Evolutionary conservation across 2,888 invertebrate genomes (phyloP), one percentile per base, ranked within the genome.

Genomic region (Amaurobius ferox): DNA sequence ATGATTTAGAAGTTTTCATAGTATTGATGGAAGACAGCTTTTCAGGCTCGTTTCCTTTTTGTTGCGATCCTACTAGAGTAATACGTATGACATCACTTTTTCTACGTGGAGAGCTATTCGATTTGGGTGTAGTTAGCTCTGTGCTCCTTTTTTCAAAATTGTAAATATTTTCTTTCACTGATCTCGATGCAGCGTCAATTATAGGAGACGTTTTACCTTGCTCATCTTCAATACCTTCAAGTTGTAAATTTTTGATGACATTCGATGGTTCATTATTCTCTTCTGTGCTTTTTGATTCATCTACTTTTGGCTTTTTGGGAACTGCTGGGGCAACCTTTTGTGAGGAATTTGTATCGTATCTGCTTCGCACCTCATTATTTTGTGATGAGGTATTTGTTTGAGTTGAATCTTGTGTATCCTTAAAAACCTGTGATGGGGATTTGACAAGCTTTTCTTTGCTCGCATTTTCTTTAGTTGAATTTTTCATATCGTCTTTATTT

Each of bases 1-100:
- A 96, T 13, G 96, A 96, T 91, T 95, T 95, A 7, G 96, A 96
- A 79, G 95, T 95, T 91, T 96, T 96, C 85, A 97, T 93, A 90
- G 87, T 68, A 7, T 72, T 32, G 6, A 68, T 13, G 11, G 80
- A 40, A 40, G 67, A 30, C n/a, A 62, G 62, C 48, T 79, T 79
- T 44, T 81, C 87, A 29, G 62, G 61, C 30, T 76, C 81, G 28
- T 67, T 77, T 23, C 79, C 78, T 64, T 79, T 87, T 28, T 85
- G 78, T 39, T 85, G 87, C 0, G 83, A 79, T 35, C 87, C 87
- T 7, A 81, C 71, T 39, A 87, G 28, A 11, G 87, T 81, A 13
- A 85, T 87, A 19, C 76, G 74, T 40, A 87, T 87, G 32, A 79
- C 85, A 39, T 87, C 87, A 29, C 81, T 87, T 61, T 87, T 87